phyloP scores from a whole-genome alignment of 2,888 invertebrate species.

The Galerucella nymphaeae region DNA sequence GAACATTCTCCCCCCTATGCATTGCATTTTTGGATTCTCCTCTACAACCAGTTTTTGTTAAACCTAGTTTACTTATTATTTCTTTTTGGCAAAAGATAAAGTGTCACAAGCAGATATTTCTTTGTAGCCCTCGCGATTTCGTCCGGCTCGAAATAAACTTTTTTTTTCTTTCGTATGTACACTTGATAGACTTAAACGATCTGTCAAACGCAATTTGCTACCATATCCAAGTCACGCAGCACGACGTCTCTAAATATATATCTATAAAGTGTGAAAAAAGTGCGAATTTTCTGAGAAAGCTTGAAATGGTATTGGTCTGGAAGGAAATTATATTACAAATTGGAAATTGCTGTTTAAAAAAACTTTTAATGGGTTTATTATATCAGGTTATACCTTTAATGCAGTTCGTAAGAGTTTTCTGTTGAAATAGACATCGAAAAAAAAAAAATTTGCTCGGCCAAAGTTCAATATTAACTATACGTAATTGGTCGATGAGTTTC shows the following conservation, averaged over 20 bases:
- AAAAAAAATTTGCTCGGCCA: neutral
- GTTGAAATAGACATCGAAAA: neutral
- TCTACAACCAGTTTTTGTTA: too few relatives aligned
- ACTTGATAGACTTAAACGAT: constrained; percentile 55
- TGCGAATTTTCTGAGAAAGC: constrained; percentile 9
- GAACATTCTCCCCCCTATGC: too few relatives aligned
- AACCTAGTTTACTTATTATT: constrained; percentile 1
- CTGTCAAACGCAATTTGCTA: constrained; percentile 61
- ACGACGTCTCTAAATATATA: constrained; percentile 51
- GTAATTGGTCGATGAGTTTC: too few relatives aligned
- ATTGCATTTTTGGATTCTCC: too few relatives aligned
- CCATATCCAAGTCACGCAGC: constrained; percentile 57
- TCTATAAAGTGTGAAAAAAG: constrained; percentile 47
- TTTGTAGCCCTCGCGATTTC: constrained; percentile 37
- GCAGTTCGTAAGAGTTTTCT: neutral
- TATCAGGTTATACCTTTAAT: neutral
- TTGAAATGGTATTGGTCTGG: constrained; percentile 24
- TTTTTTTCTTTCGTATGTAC: constrained; percentile 42
- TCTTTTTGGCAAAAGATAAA: neutral
- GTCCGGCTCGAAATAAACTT: constrained; percentile 54
- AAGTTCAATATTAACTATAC: too few relatives aligned
- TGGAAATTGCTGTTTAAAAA: constrained; percentile 18
- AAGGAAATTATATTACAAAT: constrained; percentile 27
- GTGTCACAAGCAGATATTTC: constrained; percentile 10
- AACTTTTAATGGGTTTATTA: constrained; percentile 14